Evolutionary conservation across 64 coral and sea anemone species (phyloP), one percentile per base, ranked within the genome.

Genomic region (Montipora sp.): DNA sequence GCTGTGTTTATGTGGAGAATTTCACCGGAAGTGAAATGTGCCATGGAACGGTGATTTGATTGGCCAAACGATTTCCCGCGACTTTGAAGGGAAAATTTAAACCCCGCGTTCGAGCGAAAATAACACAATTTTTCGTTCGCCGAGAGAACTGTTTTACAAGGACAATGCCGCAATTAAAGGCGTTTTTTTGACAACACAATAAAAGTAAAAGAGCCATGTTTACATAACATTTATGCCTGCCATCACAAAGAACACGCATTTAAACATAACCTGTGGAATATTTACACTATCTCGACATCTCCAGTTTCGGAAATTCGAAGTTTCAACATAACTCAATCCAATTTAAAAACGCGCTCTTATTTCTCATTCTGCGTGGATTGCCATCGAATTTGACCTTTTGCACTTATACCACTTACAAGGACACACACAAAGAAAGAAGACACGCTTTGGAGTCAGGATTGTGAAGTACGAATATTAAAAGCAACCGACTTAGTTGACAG

Each of bases 251-350:
- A 71, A 72, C 45, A 49, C 46, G 45, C 47, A 23, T 22, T 23
- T 23, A 20, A 71, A 71, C 14, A 11, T 59, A 71, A 71, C 68
- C 65, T 19, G 60, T 45, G 82, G 44, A 9, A 43, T 85, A 68
- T 85, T 85, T 85, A 85, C 82, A 70, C 47, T 85, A 68, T 69
- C 45, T 23, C 66, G 82, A 85, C 61, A 63, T 85, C 60, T 85
- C 82, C 36, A 49, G 82, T 85, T 85, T 85, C 82, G 9, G 63
- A 36, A 36, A 36, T 36, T 36, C 36, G 36, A 36, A 36, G 36
- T 36, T 36, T 36, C 45, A 85, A 85, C n/a, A 19, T 15, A 63
- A 85, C 71, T 85, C 63, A 85, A 5, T 71, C 44, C 61, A 50
- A 71, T 72, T 63, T 45, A 72, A 71, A 8, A 44, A 61, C 16